These are phyloP conservation scores for Henricia sp. DNA, from an alignment of 53 echinoderm and acorn worm genomes.

Conservation along the genomic window DNA sequence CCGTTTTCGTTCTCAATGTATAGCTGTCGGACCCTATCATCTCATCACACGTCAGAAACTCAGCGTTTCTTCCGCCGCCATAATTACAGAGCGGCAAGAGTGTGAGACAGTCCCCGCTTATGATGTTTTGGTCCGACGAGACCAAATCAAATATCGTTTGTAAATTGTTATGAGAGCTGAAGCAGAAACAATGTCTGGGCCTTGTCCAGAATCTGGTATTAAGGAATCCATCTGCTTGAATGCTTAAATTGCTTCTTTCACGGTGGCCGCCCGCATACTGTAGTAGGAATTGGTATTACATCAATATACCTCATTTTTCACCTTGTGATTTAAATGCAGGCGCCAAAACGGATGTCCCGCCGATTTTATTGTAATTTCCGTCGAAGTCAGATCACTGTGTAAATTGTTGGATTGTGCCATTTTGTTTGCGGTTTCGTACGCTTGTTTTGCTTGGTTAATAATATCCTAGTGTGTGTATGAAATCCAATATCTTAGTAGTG, in stretches of 20 bases:
- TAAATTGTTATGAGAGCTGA: slow-evolving; percentile 43
- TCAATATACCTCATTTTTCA: slow-evolving; percentile 8
- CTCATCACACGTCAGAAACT: slow-evolving; percentile 31
- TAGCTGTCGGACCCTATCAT: slow-evolving; percentile 17
- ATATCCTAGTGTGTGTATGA: too few species aligned
- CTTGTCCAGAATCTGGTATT: neutral
- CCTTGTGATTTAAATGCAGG: neutral
- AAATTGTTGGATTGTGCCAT: slow-evolving; percentile 13
- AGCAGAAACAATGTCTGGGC: neutral
- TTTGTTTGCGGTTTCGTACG: neutral
- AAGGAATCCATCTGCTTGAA: slow-evolving; percentile 1
- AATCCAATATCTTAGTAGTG: too few species aligned
- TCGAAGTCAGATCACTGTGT: slow-evolving; percentile 7
- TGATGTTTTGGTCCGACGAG: slow-evolving; percentile 35
- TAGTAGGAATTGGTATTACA: slow-evolving; percentile 16
- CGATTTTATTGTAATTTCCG: neutral
- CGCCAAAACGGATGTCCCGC: slow-evolving; percentile 14
- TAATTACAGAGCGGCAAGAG: slow-evolving; percentile 26
- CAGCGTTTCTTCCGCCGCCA: neutral
- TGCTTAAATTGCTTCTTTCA: slow-evolving; percentile 3
- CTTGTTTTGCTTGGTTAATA: neutral
- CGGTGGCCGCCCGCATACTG: neutral
- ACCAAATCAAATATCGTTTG: slow-evolving; percentile 39
- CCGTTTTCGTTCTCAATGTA: neutral
- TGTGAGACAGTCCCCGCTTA: neutral